Evolutionary conservation across 2,113 vertebrate genomes (phyloP).

Genomic region (Brachyistius frenatus): DNA sequence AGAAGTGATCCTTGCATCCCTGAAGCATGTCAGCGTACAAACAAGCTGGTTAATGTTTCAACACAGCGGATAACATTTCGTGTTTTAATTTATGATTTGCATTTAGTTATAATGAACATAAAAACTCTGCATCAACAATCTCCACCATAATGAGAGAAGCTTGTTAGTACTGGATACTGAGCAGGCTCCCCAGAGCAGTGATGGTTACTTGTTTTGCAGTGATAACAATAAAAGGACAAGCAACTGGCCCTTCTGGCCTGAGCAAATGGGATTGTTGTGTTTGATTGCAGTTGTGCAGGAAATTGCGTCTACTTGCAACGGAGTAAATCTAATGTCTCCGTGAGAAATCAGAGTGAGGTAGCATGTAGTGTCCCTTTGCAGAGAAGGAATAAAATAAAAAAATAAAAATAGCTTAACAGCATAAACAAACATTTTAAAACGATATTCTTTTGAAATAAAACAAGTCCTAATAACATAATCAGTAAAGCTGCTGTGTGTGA

Average conservation of each 20-base stretch:
- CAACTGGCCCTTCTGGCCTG: too few species aligned
- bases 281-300: background rate
- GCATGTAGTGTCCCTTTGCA: background rate
- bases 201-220: constrained; percentile 13
- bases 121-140: background rate
- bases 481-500: background rate
- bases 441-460: too few species aligned
- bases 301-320: background rate
- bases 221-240: constrained; percentile 16
- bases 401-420: too few species aligned
- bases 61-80: background rate
- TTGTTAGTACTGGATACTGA: background rate
- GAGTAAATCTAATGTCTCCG: background rate
- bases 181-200: background rate
- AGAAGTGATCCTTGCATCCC: background rate
- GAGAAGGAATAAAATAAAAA: too few species aligned
- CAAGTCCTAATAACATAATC: too few species aligned
- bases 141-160: background rate
- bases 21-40: too few species aligned
- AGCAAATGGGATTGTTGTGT: background rate
- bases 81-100: too few species aligned
- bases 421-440: too few species aligned
- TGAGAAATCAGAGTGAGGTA: background rate
- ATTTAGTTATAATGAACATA: background rate
- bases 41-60: background rate